Evolutionary conservation across 2,888 invertebrate genomes (phyloP), one percentile per base, ranked within the genome.

Genomic region (Melangyna quadrimaculata): DNA sequence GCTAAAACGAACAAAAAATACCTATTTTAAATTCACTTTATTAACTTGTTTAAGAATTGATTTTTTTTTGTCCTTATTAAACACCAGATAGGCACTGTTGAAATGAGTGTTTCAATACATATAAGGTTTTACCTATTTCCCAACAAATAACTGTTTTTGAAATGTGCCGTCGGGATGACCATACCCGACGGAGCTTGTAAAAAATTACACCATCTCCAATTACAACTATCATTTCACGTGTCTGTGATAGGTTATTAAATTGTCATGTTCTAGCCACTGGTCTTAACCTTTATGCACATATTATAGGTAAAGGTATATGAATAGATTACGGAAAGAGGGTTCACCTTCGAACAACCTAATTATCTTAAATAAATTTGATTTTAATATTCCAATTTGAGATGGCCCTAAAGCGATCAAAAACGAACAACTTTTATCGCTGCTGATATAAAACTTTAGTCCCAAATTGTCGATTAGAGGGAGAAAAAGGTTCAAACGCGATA

Each of bases 221-320:
- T 40, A 53, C 9, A 55, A 32, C n/a, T 19, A 55, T 37, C 61
- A 74, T 69, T 55, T 14, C 14, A 32, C 32, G 2, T 32, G 7
- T 61, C 35, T n/a, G 10, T 32, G 24, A 24, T 45, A 14, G 12
- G 40, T 53, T 70, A 86, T 86, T 81, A 81, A 43, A 63, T 27
- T 86, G 81, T 81, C 81, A 81, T 51, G 22, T 70, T 86, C 81
- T 86, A 86, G 86, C 86, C 86, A 86, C 86, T 81, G 86, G 86
- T 86, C 65, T 86, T 86, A 22, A 57, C 40, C 14, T 40, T 19
- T 72, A 2, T 14, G 14, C 35, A 12, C 35, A 37, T 37, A 32
- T 4, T 14, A 37, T 22, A 2, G 12, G 10, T 2, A 61, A 14
- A 17, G 19, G 5, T 3, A 22, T 61, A 57, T 19, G 35, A 24